Evolutionary conservation across 2,797 vertebrate species (phyloP).

Genomic region (Xenops minutus): DNA sequence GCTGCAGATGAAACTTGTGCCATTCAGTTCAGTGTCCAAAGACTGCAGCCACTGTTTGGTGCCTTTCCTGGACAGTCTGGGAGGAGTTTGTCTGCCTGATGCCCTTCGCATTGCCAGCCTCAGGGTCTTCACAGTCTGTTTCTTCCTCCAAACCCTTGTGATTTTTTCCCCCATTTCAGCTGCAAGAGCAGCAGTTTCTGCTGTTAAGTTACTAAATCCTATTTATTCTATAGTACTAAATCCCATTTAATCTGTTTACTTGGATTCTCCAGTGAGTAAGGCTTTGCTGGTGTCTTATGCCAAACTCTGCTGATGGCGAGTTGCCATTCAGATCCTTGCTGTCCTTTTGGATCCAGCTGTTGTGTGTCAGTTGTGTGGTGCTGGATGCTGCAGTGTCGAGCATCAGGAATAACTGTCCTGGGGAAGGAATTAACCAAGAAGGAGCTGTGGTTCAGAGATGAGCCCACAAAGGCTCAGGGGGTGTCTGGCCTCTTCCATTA

Average conservation of each 20-base stretch:
- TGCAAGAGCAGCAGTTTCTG: neutral
- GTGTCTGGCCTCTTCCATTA: neutral
- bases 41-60: neutral
- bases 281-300: neutral
- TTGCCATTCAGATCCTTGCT: neutral
- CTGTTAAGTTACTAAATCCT: slow-evolving; percentile 38
- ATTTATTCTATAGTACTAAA: slow-evolving; percentile 40
- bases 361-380: neutral
- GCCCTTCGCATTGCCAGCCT: neutral
- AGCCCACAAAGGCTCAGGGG: rapidly evolving
- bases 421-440: too few relatives aligned
- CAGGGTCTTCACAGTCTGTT: neutral
- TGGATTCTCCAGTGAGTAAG: neutral
- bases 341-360: neutral
- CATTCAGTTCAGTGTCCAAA: neutral
- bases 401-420: neutral
- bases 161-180: neutral
- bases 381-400: rapidly evolving
- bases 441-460: neutral
- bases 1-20: neutral
- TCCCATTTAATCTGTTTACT: slow-evolving; percentile 51
- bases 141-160: neutral
- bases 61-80: neutral
- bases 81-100: neutral
- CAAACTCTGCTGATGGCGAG: neutral